Conservation (phyloP, 2,113 vertebrate genomes). For the Pipra filicauda region DNA sequence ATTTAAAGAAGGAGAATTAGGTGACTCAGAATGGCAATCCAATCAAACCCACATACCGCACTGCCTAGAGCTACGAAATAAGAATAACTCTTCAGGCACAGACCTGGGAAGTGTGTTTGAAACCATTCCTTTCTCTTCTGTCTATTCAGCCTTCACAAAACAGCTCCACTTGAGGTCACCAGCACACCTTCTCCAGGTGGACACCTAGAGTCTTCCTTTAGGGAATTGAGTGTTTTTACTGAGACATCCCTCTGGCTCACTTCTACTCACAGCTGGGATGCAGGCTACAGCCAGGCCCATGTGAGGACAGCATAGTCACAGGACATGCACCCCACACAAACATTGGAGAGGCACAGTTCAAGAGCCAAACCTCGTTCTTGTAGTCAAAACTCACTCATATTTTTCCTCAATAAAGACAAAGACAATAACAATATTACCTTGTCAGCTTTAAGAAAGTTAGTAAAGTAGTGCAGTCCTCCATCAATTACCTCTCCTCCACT, state of each 20-base stretch:
- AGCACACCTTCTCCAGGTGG: not conserved
- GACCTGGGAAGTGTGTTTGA: not conserved
- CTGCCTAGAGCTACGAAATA: not conserved
- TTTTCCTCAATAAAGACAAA: not conserved
- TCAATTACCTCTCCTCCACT: not conserved
- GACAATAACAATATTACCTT: not conserved
- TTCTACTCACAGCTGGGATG: not conserved
- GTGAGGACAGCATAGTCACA: fast-evolving
- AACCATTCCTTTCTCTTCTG: not conserved
- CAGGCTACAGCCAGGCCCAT: not conserved
- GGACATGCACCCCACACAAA: fast-evolving
- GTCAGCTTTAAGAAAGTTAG: not conserved
- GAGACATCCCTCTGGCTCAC: not conserved
- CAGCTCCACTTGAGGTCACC: not conserved
- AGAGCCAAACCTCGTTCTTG: not conserved
- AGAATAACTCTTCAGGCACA: not conserved
- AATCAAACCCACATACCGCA: not conserved
- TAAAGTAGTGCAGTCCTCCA: not conserved
- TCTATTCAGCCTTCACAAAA: not conserved
- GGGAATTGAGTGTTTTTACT: fast-evolving
- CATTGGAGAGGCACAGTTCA: not conserved
- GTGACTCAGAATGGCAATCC: not conserved
- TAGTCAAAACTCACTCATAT: not conserved
- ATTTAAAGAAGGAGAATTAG: not conserved
- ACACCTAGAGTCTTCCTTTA: not conserved